Conservation (phyloP, 2,113 vertebrate species). For the Eolophus roseicapilla region DNA sequence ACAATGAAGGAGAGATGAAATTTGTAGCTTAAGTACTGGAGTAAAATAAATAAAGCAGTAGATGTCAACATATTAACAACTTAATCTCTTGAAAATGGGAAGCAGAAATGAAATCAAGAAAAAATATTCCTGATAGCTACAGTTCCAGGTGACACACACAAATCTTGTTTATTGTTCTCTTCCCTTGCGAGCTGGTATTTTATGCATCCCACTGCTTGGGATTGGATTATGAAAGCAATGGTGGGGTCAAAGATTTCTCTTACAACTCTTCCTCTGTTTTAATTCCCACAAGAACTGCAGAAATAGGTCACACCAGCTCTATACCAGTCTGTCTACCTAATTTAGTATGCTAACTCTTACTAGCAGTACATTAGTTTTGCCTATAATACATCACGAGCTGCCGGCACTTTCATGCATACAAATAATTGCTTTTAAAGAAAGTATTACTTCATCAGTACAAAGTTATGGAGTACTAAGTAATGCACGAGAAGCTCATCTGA, state of each 20-base stretch:
- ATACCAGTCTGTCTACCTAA: neutral
- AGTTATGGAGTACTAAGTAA: slow-evolving; percentile 37
- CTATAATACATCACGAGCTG: neutral
- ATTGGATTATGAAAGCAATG: slow-evolving; percentile 50
- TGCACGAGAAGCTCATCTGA: neutral
- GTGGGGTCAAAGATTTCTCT: slow-evolving; percentile 34
- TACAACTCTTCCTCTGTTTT: slow-evolving; percentile 3
- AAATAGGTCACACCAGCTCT: slow-evolving; percentile 53
- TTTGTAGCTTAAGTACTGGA: neutral
- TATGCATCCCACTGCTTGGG: slow-evolving; percentile 23
- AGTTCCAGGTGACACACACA: slow-evolving; percentile 24
- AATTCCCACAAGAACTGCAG: slow-evolving; percentile 62
- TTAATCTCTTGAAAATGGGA: slow-evolving; percentile 55
- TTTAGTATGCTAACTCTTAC: neutral
- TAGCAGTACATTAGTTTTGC: neutral
- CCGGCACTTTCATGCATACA: neutral
- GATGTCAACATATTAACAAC: slow-evolving; percentile 61
- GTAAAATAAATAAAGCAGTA: slow-evolving; percentile 38
- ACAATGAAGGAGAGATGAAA: neutral
- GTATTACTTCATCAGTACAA: neutral
- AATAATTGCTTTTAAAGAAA: slow-evolving; percentile 44
- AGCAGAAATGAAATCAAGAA: slow-evolving; percentile 64
- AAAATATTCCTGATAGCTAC: slow-evolving; percentile 31
- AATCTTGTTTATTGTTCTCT: slow-evolving; percentile 38
- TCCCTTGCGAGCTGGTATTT: slow-evolving; percentile 30